A percentile compares a stretch with the other conserved stretches of the same genome.
These are phyloP conservation scores for Dynastes maya DNA, from an alignment of 2,888 invertebrate species.

Conservation along the genomic window DNA sequence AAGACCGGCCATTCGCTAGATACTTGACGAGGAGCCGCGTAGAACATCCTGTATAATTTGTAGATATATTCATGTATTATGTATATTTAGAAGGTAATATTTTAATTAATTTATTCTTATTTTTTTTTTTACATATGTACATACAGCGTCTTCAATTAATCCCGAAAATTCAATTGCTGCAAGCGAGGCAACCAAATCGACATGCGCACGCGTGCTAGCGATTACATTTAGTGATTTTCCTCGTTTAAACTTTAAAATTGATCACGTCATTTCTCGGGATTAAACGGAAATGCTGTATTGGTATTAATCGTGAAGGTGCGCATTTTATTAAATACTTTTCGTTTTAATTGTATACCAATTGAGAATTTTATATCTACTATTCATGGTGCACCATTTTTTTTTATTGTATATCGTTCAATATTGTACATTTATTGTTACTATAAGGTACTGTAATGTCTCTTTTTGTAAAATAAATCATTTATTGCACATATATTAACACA, in stretches of 20 bases:
- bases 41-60: background rate
- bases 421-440: slow-evolving; percentile 19
- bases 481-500: background rate
- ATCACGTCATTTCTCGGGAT: too few species aligned
- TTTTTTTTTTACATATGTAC: background rate
- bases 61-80: background rate
- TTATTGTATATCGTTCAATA: background rate
- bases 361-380: slow-evolving; percentile 10
- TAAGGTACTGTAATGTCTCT: background rate
- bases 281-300: too few species aligned
- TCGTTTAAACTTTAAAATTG: too few species aligned
- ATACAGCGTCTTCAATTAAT: too few species aligned
- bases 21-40: background rate
- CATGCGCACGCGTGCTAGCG: too few species aligned
- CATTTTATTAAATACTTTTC: background rate
- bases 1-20: background rate
- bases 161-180: too few species aligned
- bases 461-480: slow-evolving; percentile 33
- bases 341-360: background rate
- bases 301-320: background rate
- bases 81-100: background rate
- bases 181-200: too few species aligned
- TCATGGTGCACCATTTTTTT: slow-evolving; percentile 24
- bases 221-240: too few species aligned
- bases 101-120: background rate